These are phyloP conservation scores for Rhynchopsitta pachyrhyncha DNA, from an alignment of 2,113 vertebrate genomes.

Conservation along the genomic window DNA sequence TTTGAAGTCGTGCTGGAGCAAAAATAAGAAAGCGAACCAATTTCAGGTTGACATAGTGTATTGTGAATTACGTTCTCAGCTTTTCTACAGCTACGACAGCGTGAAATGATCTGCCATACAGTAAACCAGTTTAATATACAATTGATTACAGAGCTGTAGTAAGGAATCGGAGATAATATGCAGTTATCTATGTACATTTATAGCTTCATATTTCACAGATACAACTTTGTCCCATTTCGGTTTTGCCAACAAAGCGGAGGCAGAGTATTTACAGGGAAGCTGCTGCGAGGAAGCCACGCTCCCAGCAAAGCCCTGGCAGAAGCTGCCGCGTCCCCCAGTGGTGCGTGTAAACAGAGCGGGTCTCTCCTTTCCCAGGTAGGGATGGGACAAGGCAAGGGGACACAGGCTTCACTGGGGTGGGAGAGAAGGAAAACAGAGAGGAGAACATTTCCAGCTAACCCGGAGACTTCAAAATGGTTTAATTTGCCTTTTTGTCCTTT, in stretches of 20 bases:
- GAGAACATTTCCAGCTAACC: background rate
- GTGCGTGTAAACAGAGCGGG: background rate
- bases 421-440: background rate
- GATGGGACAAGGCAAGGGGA: background rate
- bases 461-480: background rate
- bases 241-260: constrained; percentile 29
- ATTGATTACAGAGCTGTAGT: constrained; percentile 48
- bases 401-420: background rate
- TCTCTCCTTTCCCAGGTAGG: background rate
- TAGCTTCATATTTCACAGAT: constrained; percentile 51
- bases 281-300: background rate
- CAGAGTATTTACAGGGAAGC: constrained; percentile 41
- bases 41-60: constrained; percentile 58
- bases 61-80: constrained; percentile 57
- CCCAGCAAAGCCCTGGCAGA: background rate
- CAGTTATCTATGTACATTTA: constrained; percentile 48
- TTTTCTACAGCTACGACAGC: constrained; percentile 43
- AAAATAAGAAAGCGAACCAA: constrained; percentile 43
- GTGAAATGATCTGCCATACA: constrained; percentile 44
- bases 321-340: background rate
- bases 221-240: constrained; percentile 1
- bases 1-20: background rate
- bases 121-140: constrained; percentile 49
- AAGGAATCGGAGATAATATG: background rate
- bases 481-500: background rate